Conservation (phyloP, 1,140 invertebrate species). For the Eueides isabella region DNA sequence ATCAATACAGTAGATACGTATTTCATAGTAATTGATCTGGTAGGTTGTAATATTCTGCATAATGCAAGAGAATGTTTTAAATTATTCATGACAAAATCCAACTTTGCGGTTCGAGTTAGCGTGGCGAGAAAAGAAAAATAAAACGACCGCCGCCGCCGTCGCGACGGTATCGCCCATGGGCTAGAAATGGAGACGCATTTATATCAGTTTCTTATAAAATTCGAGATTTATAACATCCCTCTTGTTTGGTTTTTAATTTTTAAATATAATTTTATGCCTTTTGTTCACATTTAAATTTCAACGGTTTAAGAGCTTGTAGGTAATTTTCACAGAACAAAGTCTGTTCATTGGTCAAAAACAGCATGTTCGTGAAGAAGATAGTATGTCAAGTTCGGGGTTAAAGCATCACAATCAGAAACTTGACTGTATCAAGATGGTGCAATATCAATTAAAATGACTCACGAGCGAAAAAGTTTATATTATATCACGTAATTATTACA, state of each 20-base stretch:
- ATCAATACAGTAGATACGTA: constrained; percentile 13
- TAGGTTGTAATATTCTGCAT: constrained; percentile 58
- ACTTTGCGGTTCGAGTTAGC: constrained; percentile 58
- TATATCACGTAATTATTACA: too few relatives aligned
- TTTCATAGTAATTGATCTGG: constrained; percentile 41
- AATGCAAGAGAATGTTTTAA: constrained; percentile 65
- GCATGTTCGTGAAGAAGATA: too few relatives aligned
- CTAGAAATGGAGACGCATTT: constrained; percentile 29
- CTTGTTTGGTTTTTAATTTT: constrained; percentile 23
- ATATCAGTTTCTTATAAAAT: constrained; percentile 29
- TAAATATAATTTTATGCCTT: neutral
- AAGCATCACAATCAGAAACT: too few relatives aligned
- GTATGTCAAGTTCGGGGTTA: too few relatives aligned
- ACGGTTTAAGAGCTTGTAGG: neutral
- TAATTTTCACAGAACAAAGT: neutral
- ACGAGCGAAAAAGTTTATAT: neutral
- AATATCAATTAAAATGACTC: too few relatives aligned
- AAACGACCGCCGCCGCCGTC: constrained; percentile 37
- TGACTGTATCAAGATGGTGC: too few relatives aligned
- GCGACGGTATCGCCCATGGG: constrained; percentile 35
- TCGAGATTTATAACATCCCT: constrained; percentile 18
- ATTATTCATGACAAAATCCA: constrained; percentile 76
- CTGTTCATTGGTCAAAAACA: too few relatives aligned
- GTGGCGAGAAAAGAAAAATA: constrained; percentile 55
- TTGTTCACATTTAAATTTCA: neutral